Percentiles rank a stretch among this genome's conserved stretches.
Conservation (phyloP, 2,888 invertebrate genomes). For the Dynastes tityus region DNA sequence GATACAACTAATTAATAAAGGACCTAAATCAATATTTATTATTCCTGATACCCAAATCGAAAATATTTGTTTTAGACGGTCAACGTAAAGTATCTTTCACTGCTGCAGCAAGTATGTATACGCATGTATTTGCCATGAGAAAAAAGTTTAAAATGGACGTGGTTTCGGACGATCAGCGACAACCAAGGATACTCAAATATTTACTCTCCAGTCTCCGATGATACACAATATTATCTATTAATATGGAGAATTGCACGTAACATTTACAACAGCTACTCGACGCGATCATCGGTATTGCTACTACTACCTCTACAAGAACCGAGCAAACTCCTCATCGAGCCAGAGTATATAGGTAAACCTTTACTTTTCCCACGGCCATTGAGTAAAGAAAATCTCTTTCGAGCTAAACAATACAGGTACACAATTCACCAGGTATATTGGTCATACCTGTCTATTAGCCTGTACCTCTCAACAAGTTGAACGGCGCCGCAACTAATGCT, state of each 20-base stretch:
- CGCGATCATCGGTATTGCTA: slow-evolving; percentile 44
- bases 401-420: slow-evolving; percentile 66
- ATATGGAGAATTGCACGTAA: slow-evolving; percentile 49
- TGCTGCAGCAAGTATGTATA: background rate
- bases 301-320: slow-evolving; percentile 26
- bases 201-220: slow-evolving; percentile 33
- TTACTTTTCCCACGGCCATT: slow-evolving; percentile 68
- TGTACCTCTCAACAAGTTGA: slow-evolving; percentile 63
- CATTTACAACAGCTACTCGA: slow-evolving; percentile 48
- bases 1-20: too few species aligned
- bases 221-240: slow-evolving; percentile 48
- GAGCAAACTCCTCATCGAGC: slow-evolving; percentile 23
- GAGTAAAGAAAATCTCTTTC: slow-evolving; percentile 51
- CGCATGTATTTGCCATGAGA: slow-evolving; percentile 34
- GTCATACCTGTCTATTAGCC: slow-evolving; percentile 64
- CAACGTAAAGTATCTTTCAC: slow-evolving; percentile 17
- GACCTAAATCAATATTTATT: slow-evolving; percentile 8
- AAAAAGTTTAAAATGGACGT: slow-evolving; percentile 19
- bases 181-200: slow-evolving; percentile 47
- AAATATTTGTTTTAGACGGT: slow-evolving; percentile 32
- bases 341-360: slow-evolving; percentile 59
- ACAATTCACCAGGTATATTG: slow-evolving; percentile 62
- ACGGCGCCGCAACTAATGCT: slow-evolving; percentile 61
- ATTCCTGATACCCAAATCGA: slow-evolving; percentile 9
- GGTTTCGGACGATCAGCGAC: slow-evolving; percentile 10